These are phyloP conservation scores for Sphaeridia pumilis DNA, from an alignment of 2,888 invertebrate genomes.

Conservation along the genomic window DNA sequence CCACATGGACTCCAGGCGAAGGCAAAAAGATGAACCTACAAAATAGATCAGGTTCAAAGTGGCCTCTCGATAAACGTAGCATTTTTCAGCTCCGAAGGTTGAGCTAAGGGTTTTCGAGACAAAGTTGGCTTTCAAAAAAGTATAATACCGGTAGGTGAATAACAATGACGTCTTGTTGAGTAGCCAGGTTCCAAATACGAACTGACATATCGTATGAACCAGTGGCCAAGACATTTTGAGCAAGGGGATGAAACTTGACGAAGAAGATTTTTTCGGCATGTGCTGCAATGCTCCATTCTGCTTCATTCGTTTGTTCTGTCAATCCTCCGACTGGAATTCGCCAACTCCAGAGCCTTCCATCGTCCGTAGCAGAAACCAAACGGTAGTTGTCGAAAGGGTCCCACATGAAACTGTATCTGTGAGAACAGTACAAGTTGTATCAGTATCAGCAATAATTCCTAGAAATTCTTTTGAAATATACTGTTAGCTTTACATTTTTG, in stretches of 20 bases:
- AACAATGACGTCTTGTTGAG: slow-evolving; percentile 51
- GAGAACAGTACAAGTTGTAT: too few species aligned
- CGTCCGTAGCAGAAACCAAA: slow-evolving; percentile 75
- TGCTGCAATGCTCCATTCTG: slow-evolving; percentile 51
- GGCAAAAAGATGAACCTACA: slow-evolving; percentile 57
- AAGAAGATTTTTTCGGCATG: slow-evolving; percentile 86
- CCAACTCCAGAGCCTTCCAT: slow-evolving; percentile 72
- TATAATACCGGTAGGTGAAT: slow-evolving; percentile 67
- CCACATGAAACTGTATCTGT: slow-evolving; percentile 86
- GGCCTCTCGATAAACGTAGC: too few species aligned
- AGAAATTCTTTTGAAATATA: too few species aligned
- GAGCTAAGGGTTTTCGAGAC: too few species aligned
- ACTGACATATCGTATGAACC: slow-evolving; percentile 83
- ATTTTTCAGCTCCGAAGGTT: too few species aligned
- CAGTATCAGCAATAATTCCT: too few species aligned
- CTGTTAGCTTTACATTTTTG: too few species aligned
- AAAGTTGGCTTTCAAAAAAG: too few species aligned
- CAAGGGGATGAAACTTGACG: slow-evolving; percentile 80
- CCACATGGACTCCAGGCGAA: slow-evolving; percentile 91
- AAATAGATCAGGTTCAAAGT: too few species aligned
- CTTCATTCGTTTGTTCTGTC: slow-evolving; percentile 65
- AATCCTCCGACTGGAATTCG: slow-evolving; percentile 60
- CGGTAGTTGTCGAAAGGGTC: slow-evolving; percentile 75
- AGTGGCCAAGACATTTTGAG: slow-evolving; percentile 70
- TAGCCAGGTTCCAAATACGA: slow-evolving; percentile 69